These are phyloP conservation scores for Euspilapteryx auroguttella DNA, from an alignment of 2,888 invertebrate species.

Conservation along the genomic window DNA sequence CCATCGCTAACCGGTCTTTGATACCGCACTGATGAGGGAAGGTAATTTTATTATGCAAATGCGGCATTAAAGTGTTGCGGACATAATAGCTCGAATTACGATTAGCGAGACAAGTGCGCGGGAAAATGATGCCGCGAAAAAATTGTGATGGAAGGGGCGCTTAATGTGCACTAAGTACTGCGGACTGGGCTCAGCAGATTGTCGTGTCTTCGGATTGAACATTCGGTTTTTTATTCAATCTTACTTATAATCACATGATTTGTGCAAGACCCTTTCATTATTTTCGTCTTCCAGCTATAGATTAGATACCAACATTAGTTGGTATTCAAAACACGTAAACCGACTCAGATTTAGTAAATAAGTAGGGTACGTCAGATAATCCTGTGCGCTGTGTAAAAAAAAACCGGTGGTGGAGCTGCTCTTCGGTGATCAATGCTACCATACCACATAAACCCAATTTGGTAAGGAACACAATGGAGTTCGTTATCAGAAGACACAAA, in stretches of 20 bases:
- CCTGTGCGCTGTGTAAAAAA: too few relatives aligned
- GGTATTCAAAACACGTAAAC: too few relatives aligned
- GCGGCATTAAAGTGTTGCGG: conserved; percentile 49
- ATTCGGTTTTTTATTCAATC: neutral
- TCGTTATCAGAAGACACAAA: conserved; percentile 16
- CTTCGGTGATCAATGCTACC: too few relatives aligned
- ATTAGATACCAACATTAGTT: too few relatives aligned
- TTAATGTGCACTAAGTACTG: conserved; percentile 14
- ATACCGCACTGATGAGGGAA: conserved; percentile 4
- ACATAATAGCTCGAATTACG: conserved; percentile 43
- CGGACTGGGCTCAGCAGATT: conserved; percentile 14
- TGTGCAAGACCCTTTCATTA: too few relatives aligned
- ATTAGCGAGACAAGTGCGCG: conserved; percentile 24
- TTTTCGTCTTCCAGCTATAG: too few relatives aligned
- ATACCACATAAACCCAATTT: too few relatives aligned
- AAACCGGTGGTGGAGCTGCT: too few relatives aligned
- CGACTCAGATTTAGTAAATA: too few relatives aligned
- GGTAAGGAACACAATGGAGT: conserved; percentile 5
- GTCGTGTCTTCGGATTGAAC: neutral
- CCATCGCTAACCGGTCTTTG: too few relatives aligned
- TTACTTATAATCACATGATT: too few relatives aligned
- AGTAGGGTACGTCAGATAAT: too few relatives aligned
- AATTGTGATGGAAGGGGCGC: conserved; percentile 13
- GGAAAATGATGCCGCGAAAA: conserved; percentile 22
- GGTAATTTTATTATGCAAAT: conserved; percentile 58